Conservation (phyloP, 2,113 vertebrate genomes). For the Xiphorhynchus elegans region DNA sequence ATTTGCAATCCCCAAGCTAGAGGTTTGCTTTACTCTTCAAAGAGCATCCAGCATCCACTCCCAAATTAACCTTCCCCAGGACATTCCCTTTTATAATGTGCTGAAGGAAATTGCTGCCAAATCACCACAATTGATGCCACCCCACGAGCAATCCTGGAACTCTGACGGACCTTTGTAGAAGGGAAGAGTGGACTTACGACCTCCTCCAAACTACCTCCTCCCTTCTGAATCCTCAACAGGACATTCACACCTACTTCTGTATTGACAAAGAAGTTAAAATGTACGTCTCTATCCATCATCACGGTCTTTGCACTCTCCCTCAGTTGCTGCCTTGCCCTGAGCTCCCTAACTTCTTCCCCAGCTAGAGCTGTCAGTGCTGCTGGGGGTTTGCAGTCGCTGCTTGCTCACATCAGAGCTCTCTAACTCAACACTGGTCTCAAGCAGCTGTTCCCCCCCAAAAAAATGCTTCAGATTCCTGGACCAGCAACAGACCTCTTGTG, state of each 20-base stretch:
- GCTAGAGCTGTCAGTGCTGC: neutral
- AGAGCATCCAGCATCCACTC: neutral
- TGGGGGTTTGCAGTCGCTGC: neutral
- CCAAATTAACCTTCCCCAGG: neutral
- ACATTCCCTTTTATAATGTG: neutral
- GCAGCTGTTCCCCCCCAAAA: neutral
- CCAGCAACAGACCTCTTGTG: neutral
- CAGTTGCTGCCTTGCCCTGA: neutral
- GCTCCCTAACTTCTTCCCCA: neutral
- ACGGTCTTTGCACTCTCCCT: neutral
- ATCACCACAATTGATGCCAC: neutral
- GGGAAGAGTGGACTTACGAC: neutral
- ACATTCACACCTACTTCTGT: neutral
- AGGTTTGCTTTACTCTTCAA: neutral
- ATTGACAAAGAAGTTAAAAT: neutral
- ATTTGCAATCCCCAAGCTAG: neutral
- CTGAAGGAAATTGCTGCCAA: neutral
- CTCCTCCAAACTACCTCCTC: neutral
- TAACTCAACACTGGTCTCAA: rapidly evolving
- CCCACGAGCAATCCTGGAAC: neutral
- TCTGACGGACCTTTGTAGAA: neutral
- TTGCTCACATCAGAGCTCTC: neutral
- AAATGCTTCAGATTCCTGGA: neutral
- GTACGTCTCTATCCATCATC: rapidly evolving
- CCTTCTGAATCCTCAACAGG: neutral